These are phyloP conservation scores for Drosophila varians DNA, from an alignment of 1,140 invertebrate genomes.

Conservation along the genomic window DNA sequence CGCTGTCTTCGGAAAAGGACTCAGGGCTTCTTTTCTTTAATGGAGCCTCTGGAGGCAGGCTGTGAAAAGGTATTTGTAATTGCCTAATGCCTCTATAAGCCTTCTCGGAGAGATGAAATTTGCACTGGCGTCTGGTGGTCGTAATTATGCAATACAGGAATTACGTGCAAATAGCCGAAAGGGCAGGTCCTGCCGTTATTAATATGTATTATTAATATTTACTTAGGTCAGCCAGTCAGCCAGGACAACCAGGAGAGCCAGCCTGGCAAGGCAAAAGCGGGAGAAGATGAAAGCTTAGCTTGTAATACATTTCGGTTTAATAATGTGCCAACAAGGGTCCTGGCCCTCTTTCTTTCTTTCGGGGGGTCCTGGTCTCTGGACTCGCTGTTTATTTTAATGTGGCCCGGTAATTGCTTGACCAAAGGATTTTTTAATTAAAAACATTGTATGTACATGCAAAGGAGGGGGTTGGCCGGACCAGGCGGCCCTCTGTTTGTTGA, in stretches of 20 bases:
- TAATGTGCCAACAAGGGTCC: slow-evolving; percentile 61
- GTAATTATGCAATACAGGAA: slow-evolving; percentile 76
- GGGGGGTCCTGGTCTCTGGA: slow-evolving; percentile 16
- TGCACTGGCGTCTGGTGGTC: slow-evolving; percentile 15
- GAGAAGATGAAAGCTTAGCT: slow-evolving; percentile 70
- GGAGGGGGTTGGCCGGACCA: not conserved
- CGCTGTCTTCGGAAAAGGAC: slow-evolving; percentile 5
- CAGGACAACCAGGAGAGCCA: not conserved
- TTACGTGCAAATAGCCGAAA: slow-evolving; percentile 74
- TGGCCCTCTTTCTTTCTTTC: slow-evolving; percentile 26
- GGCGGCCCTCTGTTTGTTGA: slow-evolving; percentile 45
- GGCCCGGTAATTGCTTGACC: slow-evolving; percentile 74
- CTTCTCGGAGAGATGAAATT: not conserved
- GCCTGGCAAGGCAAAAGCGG: not conserved
- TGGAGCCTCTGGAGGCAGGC: slow-evolving; percentile 10
- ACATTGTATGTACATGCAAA: slow-evolving; percentile 64
- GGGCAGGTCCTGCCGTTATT: slow-evolving; percentile 64
- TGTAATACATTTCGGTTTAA: slow-evolving; percentile 62
- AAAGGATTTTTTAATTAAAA: slow-evolving; percentile 82
- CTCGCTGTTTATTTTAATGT: slow-evolving; percentile 74
- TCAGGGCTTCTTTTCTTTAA: slow-evolving; percentile 1
- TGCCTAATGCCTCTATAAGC: slow-evolving; percentile 66
- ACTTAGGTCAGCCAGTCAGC: slow-evolving; percentile 71
- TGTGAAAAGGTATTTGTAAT: slow-evolving; percentile 69
- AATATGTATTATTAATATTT: slow-evolving; percentile 83